Evolutionary conservation across 2,888 invertebrate species (phyloP), one percentile per base, ranked within the genome.

Genomic region (Eurytoma californica): DNA sequence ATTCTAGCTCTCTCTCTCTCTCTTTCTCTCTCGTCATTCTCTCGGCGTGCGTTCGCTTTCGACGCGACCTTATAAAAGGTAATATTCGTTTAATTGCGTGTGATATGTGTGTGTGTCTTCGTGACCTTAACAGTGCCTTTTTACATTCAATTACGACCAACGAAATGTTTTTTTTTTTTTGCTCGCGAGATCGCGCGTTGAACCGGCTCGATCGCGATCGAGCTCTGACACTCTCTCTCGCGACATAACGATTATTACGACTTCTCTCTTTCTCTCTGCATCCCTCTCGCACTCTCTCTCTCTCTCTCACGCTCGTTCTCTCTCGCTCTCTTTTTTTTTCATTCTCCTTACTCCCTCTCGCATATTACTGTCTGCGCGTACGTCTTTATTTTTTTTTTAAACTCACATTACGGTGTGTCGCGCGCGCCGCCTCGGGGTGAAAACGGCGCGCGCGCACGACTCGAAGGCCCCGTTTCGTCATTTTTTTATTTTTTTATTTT

Each of bases 61-160:
- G 77, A 66, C 69, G 77, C 80, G 73, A 80, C 66, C 77, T 70
- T 74, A 69, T 70, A 77, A 80, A 77, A 80, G 77, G 77, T 80
- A 70, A 80, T 75, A 72, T 80, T 80, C 70, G 67, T 76, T 77
- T 77, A 73, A 77, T 70, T 80, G 78, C 69, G 72, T 81, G 76
- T 79, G 65, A 72, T 74, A 60, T 67, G 80, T 81, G 58, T 82
- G 79, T 80, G 65, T 80, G 74, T 78, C 74, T 82, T 79, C 65
- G 76, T 80, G 69, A 79, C 69, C 79, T 85, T 86, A 86, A 86
- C 85, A 86, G 86, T 86, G 85, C 85, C 84, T 84, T 85, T 86
- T 83, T 84, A 85, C 84, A 85, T 82, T 79, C 81, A 82, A 39
- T 81, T 72, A 79, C 72, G 82, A 80, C 72, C 69, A 76, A 77